Base-by-base conservation (phyloP, 2,797 vertebrate species). In the Muraenolepis orangiensis region DNA sequence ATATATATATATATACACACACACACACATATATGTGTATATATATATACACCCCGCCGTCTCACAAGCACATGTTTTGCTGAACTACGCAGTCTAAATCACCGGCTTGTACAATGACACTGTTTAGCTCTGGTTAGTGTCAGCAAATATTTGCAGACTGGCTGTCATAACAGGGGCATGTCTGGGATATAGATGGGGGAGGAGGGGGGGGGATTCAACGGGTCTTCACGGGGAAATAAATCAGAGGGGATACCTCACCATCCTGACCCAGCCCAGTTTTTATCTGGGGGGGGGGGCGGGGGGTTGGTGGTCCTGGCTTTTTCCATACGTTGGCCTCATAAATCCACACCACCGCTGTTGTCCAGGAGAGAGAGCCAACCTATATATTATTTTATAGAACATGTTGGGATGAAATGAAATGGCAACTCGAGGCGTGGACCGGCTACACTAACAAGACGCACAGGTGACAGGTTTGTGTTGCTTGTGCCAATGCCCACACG, bases 61-160 rank as follows among this genome's bases (percentile, higher is more conserved):
- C 88, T 80, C 85, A 87, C 88, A 85, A 84, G 80, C 77, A 32
- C 90, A 87, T 78, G 82, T 89, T 89, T 88, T 81, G 78, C 86
- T 66, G 83, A 83, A 89, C 83, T 81, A 40, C 64, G 83, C 70
- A 31, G 85, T 76, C 88, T 91, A 91, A 91, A 92, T 91, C 92
- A 90, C 81, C 20, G 80, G 81, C 88, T 88, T 81, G 88, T 87
- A 87, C 90, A 87, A 91, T 92, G 90, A 92, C 92, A 93, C 85
- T 92, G 90, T 94, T 94, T 93, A 91, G 90, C 81, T 94, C 93
- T 94, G 93, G 90, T 92, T 93, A 90, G 82, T 87, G 90, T 93
- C 93, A 92, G 93, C 93, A 94, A 95, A 94, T 93, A 94, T 95
- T 94, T 94, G 92, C 91, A 91, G 92, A 93, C 92, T 91, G 84